A percentile compares a stretch with the other conserved stretches of the same genome.
These are phyloP conservation scores for Probaryconus sp. DNA, from an alignment of 1,140 invertebrate species.

Conservation along the genomic window DNA sequence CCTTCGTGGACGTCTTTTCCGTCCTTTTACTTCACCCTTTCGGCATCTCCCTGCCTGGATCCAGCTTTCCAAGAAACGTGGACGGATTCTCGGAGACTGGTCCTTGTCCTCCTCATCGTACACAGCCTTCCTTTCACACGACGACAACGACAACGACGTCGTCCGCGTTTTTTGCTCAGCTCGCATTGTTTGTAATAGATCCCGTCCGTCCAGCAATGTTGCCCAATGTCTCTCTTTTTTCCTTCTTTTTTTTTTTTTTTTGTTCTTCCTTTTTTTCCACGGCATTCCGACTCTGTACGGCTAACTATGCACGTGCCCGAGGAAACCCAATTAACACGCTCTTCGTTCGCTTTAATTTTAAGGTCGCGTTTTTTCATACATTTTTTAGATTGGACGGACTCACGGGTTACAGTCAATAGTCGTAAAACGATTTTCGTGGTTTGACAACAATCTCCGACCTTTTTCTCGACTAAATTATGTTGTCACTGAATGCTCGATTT, in stretches of 20 bases:
- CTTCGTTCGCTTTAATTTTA: too few relatives aligned
- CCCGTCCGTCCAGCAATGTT: conserved; percentile 29
- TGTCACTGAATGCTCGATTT: too few relatives aligned
- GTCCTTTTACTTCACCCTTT: conserved; percentile 60
- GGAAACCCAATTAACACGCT: too few relatives aligned
- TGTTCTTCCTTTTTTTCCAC: conserved; percentile 12
- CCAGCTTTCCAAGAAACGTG: conserved; percentile 37
- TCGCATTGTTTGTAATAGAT: conserved; percentile 31
- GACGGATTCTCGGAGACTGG: conserved; percentile 29
- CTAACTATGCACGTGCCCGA: too few relatives aligned
- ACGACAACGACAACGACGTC: too few relatives aligned
- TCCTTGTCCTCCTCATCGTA: conserved; percentile 25
- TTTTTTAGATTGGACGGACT: too few relatives aligned
- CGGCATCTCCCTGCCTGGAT: neutral
- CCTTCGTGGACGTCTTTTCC: conserved; percentile 36
- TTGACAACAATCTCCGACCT: too few relatives aligned
- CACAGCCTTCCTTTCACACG: conserved; percentile 33
- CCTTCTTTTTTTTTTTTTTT: conserved; percentile 11
- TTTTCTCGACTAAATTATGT: too few relatives aligned
- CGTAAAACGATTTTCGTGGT: too few relatives aligned
- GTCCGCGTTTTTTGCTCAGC: conserved; percentile 34
- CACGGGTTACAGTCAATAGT: too few relatives aligned
- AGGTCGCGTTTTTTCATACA: too few relatives aligned
- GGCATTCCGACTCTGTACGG: too few relatives aligned
- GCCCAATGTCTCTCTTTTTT: conserved; percentile 16